Evolutionary conservation across 2,113 vertebrate genomes (phyloP).

Genomic region (Bagarius yarrelli): DNA sequence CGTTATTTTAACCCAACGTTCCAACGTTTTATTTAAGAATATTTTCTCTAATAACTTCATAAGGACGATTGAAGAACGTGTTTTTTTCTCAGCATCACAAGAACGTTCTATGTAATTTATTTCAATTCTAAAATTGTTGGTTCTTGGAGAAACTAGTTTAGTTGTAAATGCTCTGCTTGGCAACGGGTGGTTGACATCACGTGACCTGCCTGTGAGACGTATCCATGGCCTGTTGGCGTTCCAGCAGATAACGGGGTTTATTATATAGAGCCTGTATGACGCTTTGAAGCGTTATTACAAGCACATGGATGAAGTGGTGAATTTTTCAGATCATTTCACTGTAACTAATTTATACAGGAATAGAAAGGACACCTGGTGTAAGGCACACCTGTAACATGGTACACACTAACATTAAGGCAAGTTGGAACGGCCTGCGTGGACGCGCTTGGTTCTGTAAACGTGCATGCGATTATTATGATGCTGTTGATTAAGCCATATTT

Average conservation of each 20-base stretch:
- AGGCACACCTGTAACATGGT: conserved; percentile 49
- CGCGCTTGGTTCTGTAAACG: neutral
- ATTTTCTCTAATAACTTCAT: too few species aligned
- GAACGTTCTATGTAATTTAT: too few species aligned
- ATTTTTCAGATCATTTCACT: neutral
- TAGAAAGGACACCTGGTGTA: neutral
- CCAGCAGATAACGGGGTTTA: neutral
- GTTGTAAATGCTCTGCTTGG: conserved; percentile 2
- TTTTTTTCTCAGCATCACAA: too few species aligned
- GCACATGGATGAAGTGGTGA: neutral
- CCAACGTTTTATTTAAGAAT: too few species aligned
- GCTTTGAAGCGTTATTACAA: neutral
- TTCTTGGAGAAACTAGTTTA: neutral
- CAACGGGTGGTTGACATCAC: conserved; percentile 12
- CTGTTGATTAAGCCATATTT: neutral
- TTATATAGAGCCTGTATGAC: neutral
- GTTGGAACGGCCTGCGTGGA: conserved; percentile 3
- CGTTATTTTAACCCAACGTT: too few species aligned
- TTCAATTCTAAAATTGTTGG: too few species aligned
- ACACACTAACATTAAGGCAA: conserved; percentile 12
- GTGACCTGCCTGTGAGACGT: conserved; percentile 4
- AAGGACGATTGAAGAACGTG: too few species aligned
- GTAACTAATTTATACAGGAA: neutral
- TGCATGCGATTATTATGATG: neutral
- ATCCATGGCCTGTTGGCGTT: neutral